Conservation (phyloP, 2,888 invertebrate genomes). For the Drosophila kokeensis region DNA sequence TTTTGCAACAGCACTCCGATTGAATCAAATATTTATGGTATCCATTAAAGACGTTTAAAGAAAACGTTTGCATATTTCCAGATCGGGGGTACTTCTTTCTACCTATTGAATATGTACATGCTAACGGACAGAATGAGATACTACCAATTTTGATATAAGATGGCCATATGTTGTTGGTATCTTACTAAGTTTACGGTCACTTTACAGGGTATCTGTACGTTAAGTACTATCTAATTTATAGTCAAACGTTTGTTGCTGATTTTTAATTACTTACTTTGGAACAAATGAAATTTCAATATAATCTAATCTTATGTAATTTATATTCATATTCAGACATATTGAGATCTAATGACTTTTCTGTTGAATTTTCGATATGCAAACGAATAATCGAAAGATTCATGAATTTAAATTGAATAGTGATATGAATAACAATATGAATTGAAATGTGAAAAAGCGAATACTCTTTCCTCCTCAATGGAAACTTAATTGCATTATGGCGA, state of each 20-base stretch:
- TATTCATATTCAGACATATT: not conserved
- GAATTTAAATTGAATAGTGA: not conserved
- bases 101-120: not conserved
- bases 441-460: not conserved
- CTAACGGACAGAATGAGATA: not conserved
- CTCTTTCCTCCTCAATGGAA: rapidly evolving
- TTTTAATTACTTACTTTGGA: conserved; percentile 1
- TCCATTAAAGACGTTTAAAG: not conserved
- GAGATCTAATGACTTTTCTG: not conserved
- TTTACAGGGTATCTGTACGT: not conserved
- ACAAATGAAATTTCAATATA: conserved; percentile 2
- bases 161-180: not conserved
- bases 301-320: not conserved
- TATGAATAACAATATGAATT: not conserved
- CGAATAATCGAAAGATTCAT: not conserved
- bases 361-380: not conserved
- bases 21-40: not conserved
- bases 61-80: not conserved
- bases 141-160: not conserved
- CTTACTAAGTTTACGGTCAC: no score
- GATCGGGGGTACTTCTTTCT: not conserved
- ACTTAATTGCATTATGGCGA: not conserved
- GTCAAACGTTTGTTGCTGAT: not conserved
- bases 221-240: not conserved
- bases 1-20: not conserved